A percentile compares a stretch with the other conserved stretches of the same genome.
These are phyloP conservation scores for Mactromeris polynyma DNA, from an alignment of 2,888 invertebrate genomes.

Conservation along the genomic window DNA sequence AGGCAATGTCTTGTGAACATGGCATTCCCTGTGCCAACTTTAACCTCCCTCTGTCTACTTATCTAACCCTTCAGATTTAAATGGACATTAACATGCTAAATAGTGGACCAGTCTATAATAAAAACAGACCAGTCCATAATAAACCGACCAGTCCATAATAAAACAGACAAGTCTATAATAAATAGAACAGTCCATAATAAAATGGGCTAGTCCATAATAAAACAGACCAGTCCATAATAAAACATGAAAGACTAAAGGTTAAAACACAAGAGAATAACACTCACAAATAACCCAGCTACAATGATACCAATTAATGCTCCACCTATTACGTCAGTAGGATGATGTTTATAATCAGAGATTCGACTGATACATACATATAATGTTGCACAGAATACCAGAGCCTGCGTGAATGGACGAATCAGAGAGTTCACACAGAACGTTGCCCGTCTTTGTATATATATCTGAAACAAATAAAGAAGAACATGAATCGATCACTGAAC, in stretches of 20 bases:
- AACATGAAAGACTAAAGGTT: too few species aligned
- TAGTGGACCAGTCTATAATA: neutral
- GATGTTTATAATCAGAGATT: constrained; percentile 98
- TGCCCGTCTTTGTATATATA: constrained; percentile 95
- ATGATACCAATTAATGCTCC: constrained; percentile 89
- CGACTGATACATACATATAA: constrained; percentile 90
- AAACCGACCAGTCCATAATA: too few species aligned
- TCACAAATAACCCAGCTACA: constrained; percentile 86
- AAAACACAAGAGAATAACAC: constrained; percentile 42
- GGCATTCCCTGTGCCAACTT: too few species aligned
- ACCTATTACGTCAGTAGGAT: constrained; percentile 98
- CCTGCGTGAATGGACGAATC: constrained; percentile 94
- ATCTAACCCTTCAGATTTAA: neutral
- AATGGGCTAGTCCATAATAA: too few species aligned
- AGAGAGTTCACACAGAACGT: constrained; percentile 93
- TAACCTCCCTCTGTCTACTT: neutral
- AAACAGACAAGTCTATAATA: too few species aligned
- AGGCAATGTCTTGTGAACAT: too few species aligned
- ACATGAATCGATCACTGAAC: too few species aligned
- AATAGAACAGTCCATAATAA: too few species aligned
- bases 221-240: too few species aligned
- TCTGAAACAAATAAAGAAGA: constrained; percentile 88
- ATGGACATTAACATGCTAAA: neutral
- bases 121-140: too few species aligned
- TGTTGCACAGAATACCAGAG: constrained; percentile 92